Evolutionary conservation across 1,140 invertebrate species (phyloP), one percentile per base, ranked within the genome.

Genomic region (Acromyrmex echinatior): DNA sequence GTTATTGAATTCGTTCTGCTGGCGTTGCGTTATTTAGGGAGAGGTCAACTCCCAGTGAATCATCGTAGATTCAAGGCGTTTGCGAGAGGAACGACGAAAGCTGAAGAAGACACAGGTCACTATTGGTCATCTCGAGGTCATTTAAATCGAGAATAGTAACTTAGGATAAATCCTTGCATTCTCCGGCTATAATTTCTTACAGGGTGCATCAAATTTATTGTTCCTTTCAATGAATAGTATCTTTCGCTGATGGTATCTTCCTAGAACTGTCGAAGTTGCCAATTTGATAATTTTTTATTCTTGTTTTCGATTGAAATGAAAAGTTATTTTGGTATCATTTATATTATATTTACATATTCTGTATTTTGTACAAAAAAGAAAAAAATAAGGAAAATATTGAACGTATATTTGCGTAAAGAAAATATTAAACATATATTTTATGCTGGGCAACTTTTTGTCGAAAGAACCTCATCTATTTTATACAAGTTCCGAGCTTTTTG

Each of bases 71-170:
- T 87, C 86, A 76, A 66, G 68, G 62, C 73, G 28, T 49, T 62
- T 12, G 60, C 18, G 87, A 28, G 78, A 79, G 53, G 49, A 68
- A 68, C 58, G 49, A 87, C 73, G 84, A 86, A 88, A 88, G 73
- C 77, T 53, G 65, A 79, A 65, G 45, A 79, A 79, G 86, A 86
- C 65, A 49, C 85, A 9, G 21, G 74, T 88, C 87, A 70, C 62
- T 65, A 79, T 78, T 71, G 87, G 62, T 88, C 85, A 87, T 87
- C 84, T 78, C 87, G 87, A 87, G 84, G 74, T 45, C 84, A 28
- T 49, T 60, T 80, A 68, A 80, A 66, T 63, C 18, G 62, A 68
- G 45, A 80, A 68, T 80, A 80, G 62, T 68, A 80, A 31, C 45
- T 51, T 49, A 12, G 45, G n/a, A 68, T 80, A 68, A 80, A 53